Evolutionary conservation across 2,113 vertebrate species (phyloP).

Genomic region (Prunella himalayana): DNA sequence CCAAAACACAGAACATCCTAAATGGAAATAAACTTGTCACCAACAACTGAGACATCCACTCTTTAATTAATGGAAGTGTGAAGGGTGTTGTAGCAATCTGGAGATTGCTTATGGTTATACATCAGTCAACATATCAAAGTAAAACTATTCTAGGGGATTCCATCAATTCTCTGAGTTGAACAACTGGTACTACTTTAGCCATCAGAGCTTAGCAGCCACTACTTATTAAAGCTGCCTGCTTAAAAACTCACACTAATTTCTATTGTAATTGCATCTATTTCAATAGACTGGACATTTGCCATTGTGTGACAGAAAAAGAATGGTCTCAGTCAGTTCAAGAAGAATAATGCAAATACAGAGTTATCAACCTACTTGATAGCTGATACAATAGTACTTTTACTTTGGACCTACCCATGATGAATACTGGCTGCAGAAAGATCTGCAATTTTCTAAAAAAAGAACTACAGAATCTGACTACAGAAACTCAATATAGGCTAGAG

Average conservation of each 20-base stretch:
- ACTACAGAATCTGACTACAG: neutral
- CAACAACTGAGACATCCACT: neutral
- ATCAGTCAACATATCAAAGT: neutral
- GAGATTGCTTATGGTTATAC: neutral
- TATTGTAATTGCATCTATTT: constrained; percentile 5
- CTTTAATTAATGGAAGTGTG: neutral
- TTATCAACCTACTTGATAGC: constrained; percentile 14
- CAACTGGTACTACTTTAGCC: neutral
- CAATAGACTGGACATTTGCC: neutral
- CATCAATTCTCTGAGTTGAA: neutral
- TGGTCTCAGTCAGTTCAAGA: neutral
- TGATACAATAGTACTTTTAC: constrained; percentile 13
- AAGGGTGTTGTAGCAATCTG: neutral
- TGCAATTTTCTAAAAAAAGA: constrained; percentile 24
- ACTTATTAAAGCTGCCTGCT: neutral
- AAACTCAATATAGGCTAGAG: neutral
- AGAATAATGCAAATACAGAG: neutral
- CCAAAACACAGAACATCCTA: neutral
- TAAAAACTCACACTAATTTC: constrained; percentile 27
- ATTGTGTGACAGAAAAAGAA: neutral
- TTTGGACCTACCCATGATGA: neutral
- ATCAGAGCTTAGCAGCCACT: neutral
- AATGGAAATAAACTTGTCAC: neutral
- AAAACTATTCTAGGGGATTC: neutral
- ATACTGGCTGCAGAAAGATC: constrained; percentile 15